Base-by-base conservation (phyloP, 2,888 invertebrate genomes). In the Calameuta idolon region DNA sequence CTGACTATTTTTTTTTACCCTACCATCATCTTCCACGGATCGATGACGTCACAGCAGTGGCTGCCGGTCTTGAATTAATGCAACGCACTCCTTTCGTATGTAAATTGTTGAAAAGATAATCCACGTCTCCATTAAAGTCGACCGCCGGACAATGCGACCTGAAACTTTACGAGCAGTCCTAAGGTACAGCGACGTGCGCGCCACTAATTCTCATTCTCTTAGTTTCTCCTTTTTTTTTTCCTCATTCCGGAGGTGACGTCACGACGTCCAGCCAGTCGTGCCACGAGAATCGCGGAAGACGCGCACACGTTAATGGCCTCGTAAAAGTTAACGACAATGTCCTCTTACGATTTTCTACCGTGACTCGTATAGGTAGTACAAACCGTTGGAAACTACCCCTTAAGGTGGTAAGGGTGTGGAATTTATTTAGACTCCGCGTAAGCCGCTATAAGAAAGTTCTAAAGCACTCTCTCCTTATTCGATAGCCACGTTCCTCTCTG, bases 281-380 rank as follows among this genome's bases (percentile, higher is more conserved):
- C 83, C 82, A 55, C 1, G 82, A 84, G 84, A 87, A 87, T 85
- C 86, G 85, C 89, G 89, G 89, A 90, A 90, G 89, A 89, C 88
- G 87, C 81, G 86, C 86, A 89, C 90, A 55, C 55, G 90, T 91
- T 91, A 91, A 91, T 89, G 88, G 87, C 89, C 83, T 90, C 91
- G 88, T 91, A 91, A 91, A 91, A 91, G 90, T 91, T 91, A 90
- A 91, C 90, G 91, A 91, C 90, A 90, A 90, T 90, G 91, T 90
- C 88, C 90, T 86, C 87, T 85, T 86, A 87, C 90, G 87, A 89
- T 89, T 88, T 87, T 85, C 85, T 85, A 84, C 85, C 80, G 83
- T 55, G 55, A 55, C 55, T 55, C 55, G 55, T 55, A 23, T 55
- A 23, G 55, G 55, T 55, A 55, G 55, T 23, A 55, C 55, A 23